Evolutionary conservation across 2,113 vertebrate species (phyloP), one percentile per base, ranked within the genome.

Genomic region (Eira barbara): DNA sequence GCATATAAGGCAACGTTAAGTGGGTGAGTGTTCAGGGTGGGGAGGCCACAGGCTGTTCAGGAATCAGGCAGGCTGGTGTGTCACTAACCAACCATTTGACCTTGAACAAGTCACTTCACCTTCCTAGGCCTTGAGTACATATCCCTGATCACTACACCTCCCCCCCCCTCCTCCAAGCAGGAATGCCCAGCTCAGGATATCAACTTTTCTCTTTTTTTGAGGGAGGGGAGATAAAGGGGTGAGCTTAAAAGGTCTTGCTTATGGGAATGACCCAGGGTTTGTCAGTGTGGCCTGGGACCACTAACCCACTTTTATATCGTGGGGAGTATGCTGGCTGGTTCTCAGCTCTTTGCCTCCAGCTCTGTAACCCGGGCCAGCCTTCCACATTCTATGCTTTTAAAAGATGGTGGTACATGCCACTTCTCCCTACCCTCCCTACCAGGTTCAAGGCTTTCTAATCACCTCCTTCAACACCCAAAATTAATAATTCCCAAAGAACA

Each of bases 21-120:
- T 27, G 86, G 29, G 9, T 11, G 20, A 31, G 27, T 7, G 52
- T 25, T 80, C 76, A 71, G 42, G 55, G 57, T 63, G 23, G 29
- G n/a, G 61, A 76, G 47, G 65, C 31, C 34, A 93, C 47, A 84
- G 45, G 87, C 81, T 29, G 36, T 34, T 89, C 12, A 11, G 42
- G 25, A 86, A 59, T 80, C 71, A 76, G 85, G 79, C 52, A 83
- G 15, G 57, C 89, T 87, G 67, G 55, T 31, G 34, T 76, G 95
- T 87, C 96, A 91, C 61, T 36, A 65, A 65, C 36, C 52, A 82
- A 76, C 65, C 73, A 57, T 97, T 98, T 98, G 98, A 98, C 98
- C 98, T 98, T 98, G 96, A 97, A 36, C 91, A 59, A 93, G 86
- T 95, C 96, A 79, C 36, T 92, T 98, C 90, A 98, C 97, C 97